A percentile compares a stretch with the other conserved stretches of the same genome.
phyloP scores from a whole-genome alignment of 1,140 invertebrate genomes.

The Ceratina australensis region DNA sequence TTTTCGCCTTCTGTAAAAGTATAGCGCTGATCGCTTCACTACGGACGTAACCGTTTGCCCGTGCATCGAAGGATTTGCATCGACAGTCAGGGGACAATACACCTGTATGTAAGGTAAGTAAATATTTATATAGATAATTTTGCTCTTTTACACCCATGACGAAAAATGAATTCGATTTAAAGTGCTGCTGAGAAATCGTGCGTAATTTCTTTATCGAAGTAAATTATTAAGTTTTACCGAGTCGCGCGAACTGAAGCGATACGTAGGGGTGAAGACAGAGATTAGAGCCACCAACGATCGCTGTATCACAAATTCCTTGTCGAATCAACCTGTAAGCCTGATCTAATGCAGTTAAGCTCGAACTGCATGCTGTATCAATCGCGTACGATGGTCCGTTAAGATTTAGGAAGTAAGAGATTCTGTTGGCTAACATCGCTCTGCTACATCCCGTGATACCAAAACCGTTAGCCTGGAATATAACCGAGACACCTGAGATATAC shows the following conservation, averaged over 20 bases:
- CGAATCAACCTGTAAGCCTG: conserved; percentile 89
- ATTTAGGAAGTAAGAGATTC: conserved; percentile 89
- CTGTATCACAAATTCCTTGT: conserved; percentile 89
- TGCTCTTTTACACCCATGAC: too few species aligned
- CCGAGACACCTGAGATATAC: neutral
- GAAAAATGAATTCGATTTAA: too few species aligned
- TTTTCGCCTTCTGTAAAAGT: conserved; percentile 89
- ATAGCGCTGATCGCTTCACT: conserved; percentile 88
- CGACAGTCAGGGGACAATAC: conserved; percentile 91
- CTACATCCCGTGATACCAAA: conserved; percentile 84
- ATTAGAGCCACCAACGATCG: conserved; percentile 92
- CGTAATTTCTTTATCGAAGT: neutral
- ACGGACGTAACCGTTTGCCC: conserved; percentile 88
- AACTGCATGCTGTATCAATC: conserved; percentile 94
- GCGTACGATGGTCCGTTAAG: conserved; percentile 88
- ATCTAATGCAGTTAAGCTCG: conserved; percentile 91
- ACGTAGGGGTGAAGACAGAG: conserved; percentile 92
- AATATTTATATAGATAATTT: neutral
- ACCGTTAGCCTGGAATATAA: conserved; percentile 70
- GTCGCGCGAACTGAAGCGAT: conserved; percentile 87
- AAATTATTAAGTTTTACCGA: conserved; percentile 65
- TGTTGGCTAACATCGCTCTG: conserved; percentile 94
- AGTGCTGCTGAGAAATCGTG: too few species aligned
- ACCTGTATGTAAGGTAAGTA: conserved; percentile 74
- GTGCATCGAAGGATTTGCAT: conserved; percentile 94